These are phyloP conservation scores for Baryphthengus martii DNA, from an alignment of 2,113 vertebrate genomes.

Conservation along the genomic window DNA sequence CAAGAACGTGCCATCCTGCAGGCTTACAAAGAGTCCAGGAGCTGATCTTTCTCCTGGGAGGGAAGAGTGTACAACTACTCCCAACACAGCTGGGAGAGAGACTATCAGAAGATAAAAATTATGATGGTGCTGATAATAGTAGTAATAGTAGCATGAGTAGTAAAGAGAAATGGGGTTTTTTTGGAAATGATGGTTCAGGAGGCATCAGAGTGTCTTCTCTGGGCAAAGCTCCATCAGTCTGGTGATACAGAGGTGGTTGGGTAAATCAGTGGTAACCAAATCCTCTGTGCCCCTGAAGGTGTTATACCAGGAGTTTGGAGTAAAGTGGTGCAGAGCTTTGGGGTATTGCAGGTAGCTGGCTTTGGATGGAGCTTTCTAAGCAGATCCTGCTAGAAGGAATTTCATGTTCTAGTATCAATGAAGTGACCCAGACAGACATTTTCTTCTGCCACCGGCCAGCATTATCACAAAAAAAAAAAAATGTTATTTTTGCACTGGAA, in stretches of 20 bases:
- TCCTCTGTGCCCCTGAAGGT: no score
- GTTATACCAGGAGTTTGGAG: background rate
- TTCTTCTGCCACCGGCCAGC: background rate
- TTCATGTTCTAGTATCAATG: background rate
- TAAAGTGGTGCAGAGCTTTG: background rate
- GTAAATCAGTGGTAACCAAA: background rate
- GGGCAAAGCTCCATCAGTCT: background rate
- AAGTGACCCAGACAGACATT: background rate
- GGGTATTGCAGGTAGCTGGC: background rate
- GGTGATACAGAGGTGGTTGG: background rate
- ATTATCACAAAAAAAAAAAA: background rate
- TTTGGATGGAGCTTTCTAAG: background rate
- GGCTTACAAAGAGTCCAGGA: background rate
- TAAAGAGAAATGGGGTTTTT: background rate
- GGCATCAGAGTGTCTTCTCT: background rate
- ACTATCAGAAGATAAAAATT: background rate
- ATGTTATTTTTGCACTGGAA: background rate
- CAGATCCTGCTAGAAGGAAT: background rate
- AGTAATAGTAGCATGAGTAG: background rate
- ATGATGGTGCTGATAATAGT: no score
- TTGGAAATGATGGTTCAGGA: background rate
- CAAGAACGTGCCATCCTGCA: background rate
- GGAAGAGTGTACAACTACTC: background rate
- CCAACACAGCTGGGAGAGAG: background rate
- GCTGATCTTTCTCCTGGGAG: background rate